phyloP scores from a whole-genome alignment of 1,140 invertebrate genomes.

The Orius laevigatus region DNA sequence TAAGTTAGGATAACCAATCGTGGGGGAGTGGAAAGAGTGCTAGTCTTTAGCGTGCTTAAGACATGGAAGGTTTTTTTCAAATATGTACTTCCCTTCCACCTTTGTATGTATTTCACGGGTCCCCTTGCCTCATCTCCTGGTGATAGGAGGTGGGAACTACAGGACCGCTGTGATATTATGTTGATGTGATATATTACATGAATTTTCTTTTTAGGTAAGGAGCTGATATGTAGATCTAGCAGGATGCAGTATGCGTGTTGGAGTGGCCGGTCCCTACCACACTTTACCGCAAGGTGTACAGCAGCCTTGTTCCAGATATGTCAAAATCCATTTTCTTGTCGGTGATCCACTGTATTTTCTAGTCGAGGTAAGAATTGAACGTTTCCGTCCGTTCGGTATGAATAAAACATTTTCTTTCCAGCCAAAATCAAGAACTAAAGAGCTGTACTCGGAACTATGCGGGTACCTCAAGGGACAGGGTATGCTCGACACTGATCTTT shows the following conservation, averaged over 20 bases:
- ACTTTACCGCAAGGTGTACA: conserved; percentile 9
- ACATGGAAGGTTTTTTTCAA: no score
- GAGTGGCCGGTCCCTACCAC: conserved; percentile 12
- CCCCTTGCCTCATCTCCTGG: no score
- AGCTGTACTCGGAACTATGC: conserved; percentile 67
- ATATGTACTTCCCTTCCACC: no score
- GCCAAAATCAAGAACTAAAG: conserved; percentile 66
- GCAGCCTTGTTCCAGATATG: conserved; percentile 13
- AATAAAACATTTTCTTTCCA: conserved; percentile 29
- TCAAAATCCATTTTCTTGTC: conserved; percentile 15
- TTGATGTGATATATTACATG: no score
- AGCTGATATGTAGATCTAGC: conserved; percentile 12
- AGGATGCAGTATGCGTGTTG: conserved; percentile 16
- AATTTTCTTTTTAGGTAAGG: background rate
- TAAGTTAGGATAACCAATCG: no score
- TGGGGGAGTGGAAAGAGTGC: no score
- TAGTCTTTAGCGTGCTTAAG: no score
- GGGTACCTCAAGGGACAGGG: conserved; percentile 55
- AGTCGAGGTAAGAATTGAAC: conserved; percentile 12
- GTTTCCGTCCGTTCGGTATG: background rate
- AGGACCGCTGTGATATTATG: no score
- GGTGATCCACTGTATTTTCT: conserved; percentile 14
- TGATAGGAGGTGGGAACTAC: no score
- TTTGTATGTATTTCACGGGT: no score
- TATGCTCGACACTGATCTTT: conserved; percentile 66